These are phyloP conservation scores for Atethmia centrago DNA, from an alignment of 2,888 invertebrate genomes.

Conservation along the genomic window DNA sequence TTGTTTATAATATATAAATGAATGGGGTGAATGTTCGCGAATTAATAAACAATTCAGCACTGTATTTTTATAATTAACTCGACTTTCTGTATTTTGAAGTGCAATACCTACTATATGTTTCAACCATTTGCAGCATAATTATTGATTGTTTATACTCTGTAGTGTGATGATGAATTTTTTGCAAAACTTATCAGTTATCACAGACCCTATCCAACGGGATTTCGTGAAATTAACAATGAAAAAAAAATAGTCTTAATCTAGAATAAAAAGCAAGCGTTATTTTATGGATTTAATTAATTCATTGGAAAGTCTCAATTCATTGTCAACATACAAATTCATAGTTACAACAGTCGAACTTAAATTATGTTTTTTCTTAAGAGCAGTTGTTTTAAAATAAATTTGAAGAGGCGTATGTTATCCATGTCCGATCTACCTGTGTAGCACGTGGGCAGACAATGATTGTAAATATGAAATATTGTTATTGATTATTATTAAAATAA, in stretches of 20 bases:
- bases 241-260: not conserved
- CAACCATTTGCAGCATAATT: not conserved
- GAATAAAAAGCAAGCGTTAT: not conserved
- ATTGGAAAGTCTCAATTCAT: not conserved
- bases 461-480: slow-evolving; percentile 74
- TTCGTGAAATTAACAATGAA: not conserved
- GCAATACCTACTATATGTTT: not conserved
- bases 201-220: no score
- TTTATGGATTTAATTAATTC: not conserved
- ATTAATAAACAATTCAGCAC: not conserved
- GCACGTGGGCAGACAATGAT: slow-evolving; percentile 73
- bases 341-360: slow-evolving; percentile 52
- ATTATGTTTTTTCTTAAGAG: slow-evolving; percentile 52
- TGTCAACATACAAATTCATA: slow-evolving; percentile 30
- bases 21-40: not conserved
- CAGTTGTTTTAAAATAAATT: slow-evolving; percentile 62
- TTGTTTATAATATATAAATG: not conserved
- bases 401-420: slow-evolving; percentile 73
- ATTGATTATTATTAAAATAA: slow-evolving; percentile 76
- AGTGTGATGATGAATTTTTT: not conserved
- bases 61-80: not conserved
- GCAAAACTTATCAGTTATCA: not conserved
- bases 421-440: slow-evolving; percentile 63
- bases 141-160: not conserved
- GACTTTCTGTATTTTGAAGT: not conserved